Conservation (phyloP, 2,113 vertebrate species). For the Sialia sialis region DNA sequence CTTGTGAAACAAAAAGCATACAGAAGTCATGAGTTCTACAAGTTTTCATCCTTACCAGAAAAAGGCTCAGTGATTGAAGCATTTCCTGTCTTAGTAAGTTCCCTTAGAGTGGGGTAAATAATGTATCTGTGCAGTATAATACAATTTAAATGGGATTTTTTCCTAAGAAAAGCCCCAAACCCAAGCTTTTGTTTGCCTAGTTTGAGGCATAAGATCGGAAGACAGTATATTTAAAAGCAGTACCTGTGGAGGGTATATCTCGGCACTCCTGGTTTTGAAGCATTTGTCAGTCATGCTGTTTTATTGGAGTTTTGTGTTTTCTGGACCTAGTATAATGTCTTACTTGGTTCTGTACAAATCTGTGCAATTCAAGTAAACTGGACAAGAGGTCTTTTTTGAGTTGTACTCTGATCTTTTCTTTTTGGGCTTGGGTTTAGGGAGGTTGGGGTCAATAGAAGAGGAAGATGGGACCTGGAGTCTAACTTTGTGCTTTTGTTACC, state of each 20-base stretch:
- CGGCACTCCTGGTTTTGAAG: not conserved
- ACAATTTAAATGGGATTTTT: not conserved
- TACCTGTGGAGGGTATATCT: not conserved
- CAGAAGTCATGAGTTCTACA: conserved; percentile 96
- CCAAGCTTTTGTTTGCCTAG: not conserved
- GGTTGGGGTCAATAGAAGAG: not conserved
- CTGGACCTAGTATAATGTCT: not conserved
- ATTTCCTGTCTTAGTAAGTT: conserved; percentile 90
- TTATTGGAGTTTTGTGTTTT: not conserved
- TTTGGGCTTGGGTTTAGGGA: not conserved
- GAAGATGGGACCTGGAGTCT: not conserved
- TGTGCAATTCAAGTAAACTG: not conserved
- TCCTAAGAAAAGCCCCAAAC: not conserved
- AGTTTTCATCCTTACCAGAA: conserved; percentile 92
- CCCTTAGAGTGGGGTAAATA: not conserved
- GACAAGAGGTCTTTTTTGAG: not conserved
- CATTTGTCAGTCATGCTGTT: not conserved
- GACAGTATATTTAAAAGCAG: not conserved
- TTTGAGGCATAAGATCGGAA: not conserved
- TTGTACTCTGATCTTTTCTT: not conserved
- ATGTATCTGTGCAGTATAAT: not conserved
- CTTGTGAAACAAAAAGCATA: conserved; percentile 94
- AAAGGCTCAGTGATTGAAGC: conserved; percentile 91
- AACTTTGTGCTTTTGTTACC: conserved; percentile 1
- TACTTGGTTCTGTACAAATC: not conserved